Percentiles rank a stretch among this genome's conserved stretches.
phyloP scores from a whole-genome alignment of 2,113 vertebrate species.

The Geothlypis trichas region DNA sequence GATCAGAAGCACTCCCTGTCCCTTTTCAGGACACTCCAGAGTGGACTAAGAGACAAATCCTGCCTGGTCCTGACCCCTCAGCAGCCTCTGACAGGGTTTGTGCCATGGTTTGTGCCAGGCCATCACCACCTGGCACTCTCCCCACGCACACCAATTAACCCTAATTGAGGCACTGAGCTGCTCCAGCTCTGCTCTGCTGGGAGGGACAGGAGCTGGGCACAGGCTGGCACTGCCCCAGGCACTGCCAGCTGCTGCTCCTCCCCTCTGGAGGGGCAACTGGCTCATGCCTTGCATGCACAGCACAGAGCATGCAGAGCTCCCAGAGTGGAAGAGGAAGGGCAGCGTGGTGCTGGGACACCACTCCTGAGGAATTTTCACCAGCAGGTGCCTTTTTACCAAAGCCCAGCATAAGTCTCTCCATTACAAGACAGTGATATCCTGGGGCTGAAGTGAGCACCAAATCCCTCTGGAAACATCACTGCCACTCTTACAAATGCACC shows the following conservation, averaged over 20 bases:
- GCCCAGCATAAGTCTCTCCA: background rate
- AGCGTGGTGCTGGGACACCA: background rate
- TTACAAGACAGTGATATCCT: background rate
- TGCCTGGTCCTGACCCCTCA: background rate
- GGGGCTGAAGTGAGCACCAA: background rate
- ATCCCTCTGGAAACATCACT: background rate
- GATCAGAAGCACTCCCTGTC: background rate
- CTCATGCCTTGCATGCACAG: background rate
- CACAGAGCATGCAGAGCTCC: background rate
- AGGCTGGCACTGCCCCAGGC: background rate
- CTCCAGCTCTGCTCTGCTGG: background rate
- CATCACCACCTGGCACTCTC: background rate
- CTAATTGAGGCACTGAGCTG: background rate
- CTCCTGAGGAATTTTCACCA: background rate
- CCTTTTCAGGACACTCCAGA: rapidly evolving
- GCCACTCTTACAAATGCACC: background rate
- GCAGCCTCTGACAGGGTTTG: rapidly evolving
- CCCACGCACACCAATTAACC: background rate
- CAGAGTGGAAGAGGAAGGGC: background rate
- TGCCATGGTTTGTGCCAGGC: rapidly evolving
- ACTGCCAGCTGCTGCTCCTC: background rate
- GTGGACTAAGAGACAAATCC: background rate
- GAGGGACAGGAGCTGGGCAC: background rate
- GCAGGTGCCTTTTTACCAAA: background rate
- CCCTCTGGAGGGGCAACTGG: rapidly evolving